Percentiles rank a stretch among this genome's conserved stretches.
Conservation (phyloP, 2,113 vertebrate genomes). For the Megaptera novaeangliae region DNA sequence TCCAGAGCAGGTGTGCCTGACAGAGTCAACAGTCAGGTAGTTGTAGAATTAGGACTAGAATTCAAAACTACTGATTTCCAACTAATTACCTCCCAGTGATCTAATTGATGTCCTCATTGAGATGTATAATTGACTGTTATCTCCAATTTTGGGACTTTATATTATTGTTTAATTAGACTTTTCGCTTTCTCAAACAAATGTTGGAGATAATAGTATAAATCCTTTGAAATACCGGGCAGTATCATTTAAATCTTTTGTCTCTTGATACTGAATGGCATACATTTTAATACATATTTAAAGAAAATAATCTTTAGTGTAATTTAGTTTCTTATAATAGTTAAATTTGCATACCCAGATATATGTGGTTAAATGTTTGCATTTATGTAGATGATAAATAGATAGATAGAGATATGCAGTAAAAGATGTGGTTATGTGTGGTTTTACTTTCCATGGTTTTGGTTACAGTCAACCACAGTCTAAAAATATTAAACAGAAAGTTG, state of each 20-base stretch:
- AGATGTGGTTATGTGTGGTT: background rate
- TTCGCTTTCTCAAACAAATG: background rate
- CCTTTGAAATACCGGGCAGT: background rate
- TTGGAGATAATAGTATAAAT: background rate
- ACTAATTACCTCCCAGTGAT: background rate
- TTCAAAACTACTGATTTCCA: background rate
- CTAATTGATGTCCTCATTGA: accelerated
- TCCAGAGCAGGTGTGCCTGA: background rate
- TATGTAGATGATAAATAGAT: too few relatives aligned
- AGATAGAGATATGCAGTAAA: background rate
- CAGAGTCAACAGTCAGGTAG: background rate
- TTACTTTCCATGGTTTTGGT: background rate
- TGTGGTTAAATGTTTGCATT: background rate
- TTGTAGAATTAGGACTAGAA: background rate
- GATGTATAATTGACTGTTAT: background rate
- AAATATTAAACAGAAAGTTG: background rate
- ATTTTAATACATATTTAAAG: background rate
- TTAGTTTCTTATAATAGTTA: background rate
- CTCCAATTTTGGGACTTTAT: background rate
- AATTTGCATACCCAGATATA: background rate
- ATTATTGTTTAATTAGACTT: background rate
- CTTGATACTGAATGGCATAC: background rate
- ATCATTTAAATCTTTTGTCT: background rate
- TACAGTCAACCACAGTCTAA: background rate
- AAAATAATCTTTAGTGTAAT: background rate